Evolutionary conservation across 1,140 invertebrate species (phyloP).

Genomic region (Eurosta solidaginis): DNA sequence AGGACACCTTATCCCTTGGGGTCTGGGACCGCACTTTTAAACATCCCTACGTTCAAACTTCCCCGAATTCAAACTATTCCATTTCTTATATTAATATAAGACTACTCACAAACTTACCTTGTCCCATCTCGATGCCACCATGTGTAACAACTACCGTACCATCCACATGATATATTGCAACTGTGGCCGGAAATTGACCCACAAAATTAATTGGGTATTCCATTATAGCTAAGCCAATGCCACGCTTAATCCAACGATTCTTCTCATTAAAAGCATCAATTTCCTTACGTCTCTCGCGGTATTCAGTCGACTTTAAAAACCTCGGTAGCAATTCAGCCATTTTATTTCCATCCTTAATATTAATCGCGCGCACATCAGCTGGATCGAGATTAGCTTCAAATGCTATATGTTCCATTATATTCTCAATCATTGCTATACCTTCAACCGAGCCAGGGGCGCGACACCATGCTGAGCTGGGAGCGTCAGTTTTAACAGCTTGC

Average conservation of each 20-base stretch:
- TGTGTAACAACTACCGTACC: slow-evolving; percentile 70
- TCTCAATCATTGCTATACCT: slow-evolving; percentile 71
- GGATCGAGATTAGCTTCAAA: slow-evolving; percentile 70
- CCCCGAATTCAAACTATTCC: too few species aligned
- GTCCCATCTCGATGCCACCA: slow-evolving; percentile 75
- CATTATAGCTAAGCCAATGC: slow-evolving; percentile 66
- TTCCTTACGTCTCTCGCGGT: slow-evolving; percentile 60
- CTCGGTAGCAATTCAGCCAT: slow-evolving; percentile 56
- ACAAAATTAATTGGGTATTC: slow-evolving; percentile 62
- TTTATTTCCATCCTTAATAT: slow-evolving; percentile 62
- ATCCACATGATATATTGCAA: slow-evolving; percentile 71
- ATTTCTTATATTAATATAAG: too few species aligned
- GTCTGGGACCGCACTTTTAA: too few species aligned
- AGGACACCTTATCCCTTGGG: too few species aligned
- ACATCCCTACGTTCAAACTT: too few species aligned
- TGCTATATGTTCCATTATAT: slow-evolving; percentile 81
- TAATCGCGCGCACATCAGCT: slow-evolving; percentile 67
- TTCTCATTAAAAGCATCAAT: slow-evolving; percentile 65
- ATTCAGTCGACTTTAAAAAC: slow-evolving; percentile 60
- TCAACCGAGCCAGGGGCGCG: slow-evolving; percentile 70
- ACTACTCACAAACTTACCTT: slow-evolving; percentile 61
- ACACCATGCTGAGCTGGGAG: slow-evolving; percentile 67
- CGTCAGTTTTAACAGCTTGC: slow-evolving; percentile 67
- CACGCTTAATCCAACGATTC: slow-evolving; percentile 73
- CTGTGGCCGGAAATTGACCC: slow-evolving; percentile 64